A percentile compares a stretch with the other conserved stretches of the same genome.
Evolutionary conservation across 2,113 vertebrate genomes (phyloP).

Genomic region (Platysteira castanea): DNA sequence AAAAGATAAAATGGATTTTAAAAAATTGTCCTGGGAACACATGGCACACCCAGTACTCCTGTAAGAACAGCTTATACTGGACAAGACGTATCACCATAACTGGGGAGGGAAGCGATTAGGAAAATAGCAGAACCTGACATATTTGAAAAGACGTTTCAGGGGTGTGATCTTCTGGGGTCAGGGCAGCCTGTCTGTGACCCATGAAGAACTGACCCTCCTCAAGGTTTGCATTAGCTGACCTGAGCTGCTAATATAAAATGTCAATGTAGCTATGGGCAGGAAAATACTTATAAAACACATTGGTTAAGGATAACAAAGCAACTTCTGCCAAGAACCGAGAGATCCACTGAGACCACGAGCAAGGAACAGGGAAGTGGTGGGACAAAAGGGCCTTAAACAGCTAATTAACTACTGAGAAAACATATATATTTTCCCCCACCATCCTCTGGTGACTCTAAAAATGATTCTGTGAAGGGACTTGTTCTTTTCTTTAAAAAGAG

Average conservation of each 20-base stretch:
- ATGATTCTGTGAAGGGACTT: not conserved
- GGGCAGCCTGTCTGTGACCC: not conserved
- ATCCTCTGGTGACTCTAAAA: not conserved
- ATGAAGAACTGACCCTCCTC: not conserved
- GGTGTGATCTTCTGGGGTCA: not conserved
- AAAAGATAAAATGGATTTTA: not conserved
- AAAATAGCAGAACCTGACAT: not conserved
- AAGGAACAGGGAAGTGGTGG: not conserved
- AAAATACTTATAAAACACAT: not conserved
- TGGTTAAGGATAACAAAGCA: not conserved
- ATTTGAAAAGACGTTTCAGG: not conserved
- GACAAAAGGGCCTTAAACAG: not conserved
- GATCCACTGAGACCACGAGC: not conserved
- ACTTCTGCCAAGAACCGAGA: not conserved
- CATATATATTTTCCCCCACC: fast-evolving
- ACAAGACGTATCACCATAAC: not conserved
- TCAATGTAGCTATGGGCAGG: not conserved
- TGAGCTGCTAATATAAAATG: not conserved
- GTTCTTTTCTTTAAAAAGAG: not conserved
- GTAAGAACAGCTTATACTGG: not conserved
- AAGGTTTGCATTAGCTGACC: fast-evolving
- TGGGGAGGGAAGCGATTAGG: not conserved
- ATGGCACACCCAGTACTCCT: not conserved
- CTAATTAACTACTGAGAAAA: not conserved
- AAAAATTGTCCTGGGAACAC: not conserved